phyloP scores from a whole-genome alignment of 2,888 invertebrate genomes.

The Pristionchus mayeri region DNA sequence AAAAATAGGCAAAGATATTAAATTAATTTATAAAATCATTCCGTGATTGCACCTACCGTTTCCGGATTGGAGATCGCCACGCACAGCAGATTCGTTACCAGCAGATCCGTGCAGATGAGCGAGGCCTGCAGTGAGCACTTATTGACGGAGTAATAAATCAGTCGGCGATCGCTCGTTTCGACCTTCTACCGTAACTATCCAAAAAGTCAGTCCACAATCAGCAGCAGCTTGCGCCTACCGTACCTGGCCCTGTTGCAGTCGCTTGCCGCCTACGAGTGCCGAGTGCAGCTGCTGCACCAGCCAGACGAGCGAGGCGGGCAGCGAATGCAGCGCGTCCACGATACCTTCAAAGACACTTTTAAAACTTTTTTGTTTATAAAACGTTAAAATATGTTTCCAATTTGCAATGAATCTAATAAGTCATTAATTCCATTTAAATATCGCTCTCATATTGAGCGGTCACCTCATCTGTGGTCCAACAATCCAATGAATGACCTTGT shows the following conservation, averaged over 20 bases:
- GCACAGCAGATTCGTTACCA: slow-evolving; percentile 93
- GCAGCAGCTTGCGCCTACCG: not conserved
- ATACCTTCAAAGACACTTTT: slow-evolving; percentile 74
- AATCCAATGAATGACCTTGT: not conserved
- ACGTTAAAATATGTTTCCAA: no score
- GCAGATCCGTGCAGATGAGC: slow-evolving; percentile 89
- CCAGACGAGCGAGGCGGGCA: slow-evolving; percentile 92
- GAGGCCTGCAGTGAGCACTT: slow-evolving; percentile 29
- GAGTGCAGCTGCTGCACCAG: slow-evolving; percentile 89
- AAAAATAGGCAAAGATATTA: not conserved
- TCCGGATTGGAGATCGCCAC: slow-evolving; percentile 97
- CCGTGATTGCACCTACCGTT: slow-evolving; percentile 51
- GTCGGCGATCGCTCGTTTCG: not conserved
- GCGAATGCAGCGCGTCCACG: slow-evolving; percentile 86
- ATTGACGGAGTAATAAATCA: not conserved
- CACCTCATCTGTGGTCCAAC: no score
- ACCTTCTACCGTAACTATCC: not conserved
- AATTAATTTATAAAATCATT: not conserved
- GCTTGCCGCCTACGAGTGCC: slow-evolving; percentile 57
- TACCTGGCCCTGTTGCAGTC: slow-evolving; percentile 57
- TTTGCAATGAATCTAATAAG: no score
- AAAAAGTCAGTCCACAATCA: not conserved
- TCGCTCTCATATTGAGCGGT: not conserved
- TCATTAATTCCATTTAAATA: not conserved
- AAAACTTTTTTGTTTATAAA: no score